Percentiles rank a stretch among this genome's conserved stretches.
phyloP scores from a whole-genome alignment of 2,113 vertebrate genomes.

The Aphelocoma coerulescens region DNA sequence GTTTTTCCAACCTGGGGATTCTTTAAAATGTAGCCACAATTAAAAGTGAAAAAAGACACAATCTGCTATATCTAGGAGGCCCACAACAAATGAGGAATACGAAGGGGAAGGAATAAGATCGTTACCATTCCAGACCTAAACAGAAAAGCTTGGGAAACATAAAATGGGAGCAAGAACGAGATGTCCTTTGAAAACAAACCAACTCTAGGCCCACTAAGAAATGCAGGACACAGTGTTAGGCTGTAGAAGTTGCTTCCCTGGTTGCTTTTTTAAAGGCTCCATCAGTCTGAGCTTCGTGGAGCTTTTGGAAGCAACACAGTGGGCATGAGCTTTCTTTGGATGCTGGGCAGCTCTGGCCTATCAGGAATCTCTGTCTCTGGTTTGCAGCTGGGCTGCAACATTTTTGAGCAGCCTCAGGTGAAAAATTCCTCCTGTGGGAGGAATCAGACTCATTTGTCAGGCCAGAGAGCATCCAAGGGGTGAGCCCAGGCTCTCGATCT shows the following conservation, averaged over 20 bases:
- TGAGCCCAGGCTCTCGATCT: background rate
- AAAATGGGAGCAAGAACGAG: background rate
- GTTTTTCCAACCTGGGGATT: background rate
- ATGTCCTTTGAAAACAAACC: background rate
- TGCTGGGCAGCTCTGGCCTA: background rate
- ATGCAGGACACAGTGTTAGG: background rate
- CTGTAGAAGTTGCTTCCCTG: background rate
- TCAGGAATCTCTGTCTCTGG: background rate
- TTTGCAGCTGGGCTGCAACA: background rate
- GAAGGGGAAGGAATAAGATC: background rate
- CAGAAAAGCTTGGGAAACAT: background rate
- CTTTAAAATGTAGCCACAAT: background rate
- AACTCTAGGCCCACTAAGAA: background rate
- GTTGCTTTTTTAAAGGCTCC: background rate
- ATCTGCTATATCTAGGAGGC: background rate
- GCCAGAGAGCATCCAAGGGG: background rate
- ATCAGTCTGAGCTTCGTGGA: fast-evolving
- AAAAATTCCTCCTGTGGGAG: background rate
- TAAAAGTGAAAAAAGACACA: background rate
- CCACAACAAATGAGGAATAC: background rate
- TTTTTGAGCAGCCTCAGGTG: background rate
- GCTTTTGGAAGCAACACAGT: background rate
- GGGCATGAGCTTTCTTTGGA: background rate
- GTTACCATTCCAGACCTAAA: background rate
- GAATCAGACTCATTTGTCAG: background rate